Evolutionary conservation across 2,888 invertebrate genomes (phyloP).

Genomic region (Cinara cedri): DNA sequence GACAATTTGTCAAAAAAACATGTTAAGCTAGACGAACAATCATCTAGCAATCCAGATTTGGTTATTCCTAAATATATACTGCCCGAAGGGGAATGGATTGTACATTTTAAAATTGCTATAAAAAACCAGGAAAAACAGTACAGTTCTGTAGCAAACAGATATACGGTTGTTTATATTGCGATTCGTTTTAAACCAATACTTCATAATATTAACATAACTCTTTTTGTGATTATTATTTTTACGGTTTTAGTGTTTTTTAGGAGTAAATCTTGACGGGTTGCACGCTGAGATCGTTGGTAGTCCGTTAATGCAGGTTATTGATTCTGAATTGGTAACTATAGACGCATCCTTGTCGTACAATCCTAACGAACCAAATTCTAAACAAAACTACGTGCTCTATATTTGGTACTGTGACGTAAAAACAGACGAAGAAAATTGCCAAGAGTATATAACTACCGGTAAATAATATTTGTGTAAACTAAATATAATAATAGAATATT

Average conservation of each 20-base stretch:
- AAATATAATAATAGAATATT: background rate
- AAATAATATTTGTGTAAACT: background rate
- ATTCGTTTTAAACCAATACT: background rate
- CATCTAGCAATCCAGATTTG: background rate
- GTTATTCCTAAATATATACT: background rate
- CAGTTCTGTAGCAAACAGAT: background rate
- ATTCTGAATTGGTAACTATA: background rate
- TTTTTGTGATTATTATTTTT: background rate
- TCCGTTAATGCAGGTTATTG: background rate
- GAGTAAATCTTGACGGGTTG: background rate
- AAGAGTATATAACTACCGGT: conserved; percentile 18
- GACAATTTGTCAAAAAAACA: background rate
- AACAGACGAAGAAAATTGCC: conserved; percentile 11
- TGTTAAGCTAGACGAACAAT: background rate
- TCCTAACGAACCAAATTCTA: conserved; percentile 14
- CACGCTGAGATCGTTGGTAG: conserved; percentile 27
- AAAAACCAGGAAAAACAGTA: background rate
- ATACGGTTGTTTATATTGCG: no score
- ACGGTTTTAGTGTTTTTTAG: conserved; percentile 20
- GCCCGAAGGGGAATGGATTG: background rate
- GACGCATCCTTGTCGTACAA: conserved; percentile 36
- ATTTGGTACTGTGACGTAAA: conserved; percentile 17
- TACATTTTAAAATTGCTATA: background rate
- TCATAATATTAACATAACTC: no score
- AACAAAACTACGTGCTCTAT: conserved; percentile 15